These are phyloP conservation scores for Propithecus coquereli DNA, from an alignment of 2,113 vertebrate genomes.

Conservation along the genomic window DNA sequence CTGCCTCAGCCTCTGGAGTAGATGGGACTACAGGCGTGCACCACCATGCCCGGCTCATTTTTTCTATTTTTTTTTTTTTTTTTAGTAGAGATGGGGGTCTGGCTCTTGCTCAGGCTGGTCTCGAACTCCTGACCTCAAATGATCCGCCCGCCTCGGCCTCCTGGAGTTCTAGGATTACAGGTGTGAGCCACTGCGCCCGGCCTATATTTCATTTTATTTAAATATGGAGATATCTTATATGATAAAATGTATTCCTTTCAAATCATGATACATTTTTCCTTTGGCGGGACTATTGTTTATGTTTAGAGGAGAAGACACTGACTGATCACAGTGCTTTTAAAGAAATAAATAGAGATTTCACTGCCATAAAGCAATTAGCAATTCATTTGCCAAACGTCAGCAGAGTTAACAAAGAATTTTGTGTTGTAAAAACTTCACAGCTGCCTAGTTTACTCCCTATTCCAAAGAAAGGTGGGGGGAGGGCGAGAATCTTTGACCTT, in stretches of 20 bases:
- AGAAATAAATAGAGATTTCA: slow-evolving; percentile 42
- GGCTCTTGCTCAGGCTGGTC: too few relatives aligned
- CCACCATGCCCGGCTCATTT: too few relatives aligned
- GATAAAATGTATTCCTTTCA: not conserved
- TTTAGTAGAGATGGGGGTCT: too few relatives aligned
- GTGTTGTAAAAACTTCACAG: slow-evolving; percentile 58
- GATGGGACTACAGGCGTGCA: too few relatives aligned
- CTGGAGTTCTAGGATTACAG: too few relatives aligned
- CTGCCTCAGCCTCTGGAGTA: too few relatives aligned
- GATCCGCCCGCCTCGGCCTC: too few relatives aligned
- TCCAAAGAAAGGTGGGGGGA: not conserved
- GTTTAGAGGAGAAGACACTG: slow-evolving; percentile 50
- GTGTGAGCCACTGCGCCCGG: too few relatives aligned
- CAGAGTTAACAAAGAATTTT: slow-evolving; percentile 29
- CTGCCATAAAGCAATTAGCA: slow-evolving; percentile 54
- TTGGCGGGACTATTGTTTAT: slow-evolving; percentile 15
- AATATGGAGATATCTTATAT: not conserved
- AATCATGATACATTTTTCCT: slow-evolving; percentile 17
- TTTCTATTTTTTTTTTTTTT: too few relatives aligned
- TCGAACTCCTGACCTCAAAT: too few relatives aligned
- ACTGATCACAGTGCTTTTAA: slow-evolving; percentile 68
- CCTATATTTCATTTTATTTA: slow-evolving; percentile 4
- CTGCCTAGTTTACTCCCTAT: slow-evolving; percentile 23
- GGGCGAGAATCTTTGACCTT: not conserved
- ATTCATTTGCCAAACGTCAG: slow-evolving; percentile 69